A percentile compares a stretch with the other conserved stretches of the same genome.
Conservation (phyloP, 2,888 invertebrate genomes). For the Orthosia gracilis region DNA sequence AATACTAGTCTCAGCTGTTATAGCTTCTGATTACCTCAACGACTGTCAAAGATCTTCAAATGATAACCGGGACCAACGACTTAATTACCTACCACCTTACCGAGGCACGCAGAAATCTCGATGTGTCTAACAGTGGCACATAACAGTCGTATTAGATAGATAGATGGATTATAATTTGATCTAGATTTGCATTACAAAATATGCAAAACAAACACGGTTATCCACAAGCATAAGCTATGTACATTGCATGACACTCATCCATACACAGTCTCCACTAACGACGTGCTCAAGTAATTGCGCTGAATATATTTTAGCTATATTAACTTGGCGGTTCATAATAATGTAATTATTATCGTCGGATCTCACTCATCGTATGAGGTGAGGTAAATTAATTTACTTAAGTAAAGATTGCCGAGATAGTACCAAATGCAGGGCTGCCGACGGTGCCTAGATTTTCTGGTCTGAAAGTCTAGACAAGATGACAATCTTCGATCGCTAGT, state of each 20-base stretch:
- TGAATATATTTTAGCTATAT: constrained; percentile 58
- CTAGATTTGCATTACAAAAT: background rate
- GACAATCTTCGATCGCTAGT: constrained; percentile 24
- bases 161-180: too few relatives aligned
- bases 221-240: background rate
- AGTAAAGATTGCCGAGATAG: constrained; percentile 64
- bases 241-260: constrained; percentile 1
- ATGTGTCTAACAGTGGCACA: too few relatives aligned
- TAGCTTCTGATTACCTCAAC: too few relatives aligned
- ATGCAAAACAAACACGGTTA: constrained; percentile 19
- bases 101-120: too few relatives aligned
- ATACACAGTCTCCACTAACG: constrained; percentile 16
- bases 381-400: constrained; percentile 68
- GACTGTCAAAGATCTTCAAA: too few relatives aligned
- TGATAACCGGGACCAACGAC: too few relatives aligned
- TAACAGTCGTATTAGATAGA: too few relatives aligned
- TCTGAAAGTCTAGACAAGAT: constrained; percentile 31
- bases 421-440: constrained; percentile 53
- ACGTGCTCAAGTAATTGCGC: constrained; percentile 29
- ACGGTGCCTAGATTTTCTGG: constrained; percentile 20
- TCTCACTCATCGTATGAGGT: constrained; percentile 61
- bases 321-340: constrained; percentile 58
- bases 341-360: constrained; percentile 63
- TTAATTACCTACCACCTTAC: too few relatives aligned
- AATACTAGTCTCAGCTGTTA: too few relatives aligned